A percentile compares a stretch with the other conserved stretches of the same genome.
These are phyloP conservation scores for Parambassis ranga DNA, from an alignment of 2,797 vertebrate genomes.

Conservation along the genomic window DNA sequence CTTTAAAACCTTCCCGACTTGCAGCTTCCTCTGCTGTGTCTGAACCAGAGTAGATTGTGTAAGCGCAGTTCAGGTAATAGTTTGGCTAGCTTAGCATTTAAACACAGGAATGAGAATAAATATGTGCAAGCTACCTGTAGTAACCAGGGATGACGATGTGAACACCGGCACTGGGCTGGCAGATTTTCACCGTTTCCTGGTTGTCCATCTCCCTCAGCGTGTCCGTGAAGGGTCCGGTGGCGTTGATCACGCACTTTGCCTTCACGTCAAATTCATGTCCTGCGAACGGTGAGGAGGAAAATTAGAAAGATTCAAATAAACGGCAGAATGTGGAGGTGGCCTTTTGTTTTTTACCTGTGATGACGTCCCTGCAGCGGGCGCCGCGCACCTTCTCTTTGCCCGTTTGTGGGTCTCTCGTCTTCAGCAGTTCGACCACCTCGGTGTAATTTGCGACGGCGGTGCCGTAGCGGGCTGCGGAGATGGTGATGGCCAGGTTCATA, in stretches of 20 bases:
- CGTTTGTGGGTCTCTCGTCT: constrained; percentile 77
- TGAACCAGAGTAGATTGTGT: constrained; percentile 27
- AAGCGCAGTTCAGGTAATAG: constrained; percentile 40
- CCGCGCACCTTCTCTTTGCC: constrained; percentile 84
- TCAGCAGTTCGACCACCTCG: constrained; percentile 90
- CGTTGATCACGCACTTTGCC: constrained; percentile 98
- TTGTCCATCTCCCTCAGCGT: constrained; percentile 95
- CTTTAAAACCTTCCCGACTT: constrained; percentile 65
- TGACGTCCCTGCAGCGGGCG: constrained; percentile 87
- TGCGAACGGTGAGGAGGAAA: constrained; percentile 54
- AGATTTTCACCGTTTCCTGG: constrained; percentile 85
- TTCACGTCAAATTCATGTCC: constrained; percentile 92
- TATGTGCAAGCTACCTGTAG: constrained; percentile 61
- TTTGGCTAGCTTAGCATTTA: constrained; percentile 37
- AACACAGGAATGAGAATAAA: constrained; percentile 31
- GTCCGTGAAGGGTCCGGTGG: constrained; percentile 97
- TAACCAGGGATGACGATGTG: constrained; percentile 99
- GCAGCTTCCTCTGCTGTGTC: constrained; percentile 30
- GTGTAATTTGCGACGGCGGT: constrained; percentile 93
- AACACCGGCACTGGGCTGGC: constrained; percentile 95
- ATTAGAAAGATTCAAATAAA: no score
- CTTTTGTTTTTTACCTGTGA: constrained; percentile 90
- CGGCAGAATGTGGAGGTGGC: no score
- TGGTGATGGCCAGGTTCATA: constrained; percentile 96
- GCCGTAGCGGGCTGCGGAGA: constrained; percentile 91